These are phyloP conservation scores for Carettochelys insculpta DNA, from an alignment of 2,113 vertebrate genomes.

Conservation along the genomic window DNA sequence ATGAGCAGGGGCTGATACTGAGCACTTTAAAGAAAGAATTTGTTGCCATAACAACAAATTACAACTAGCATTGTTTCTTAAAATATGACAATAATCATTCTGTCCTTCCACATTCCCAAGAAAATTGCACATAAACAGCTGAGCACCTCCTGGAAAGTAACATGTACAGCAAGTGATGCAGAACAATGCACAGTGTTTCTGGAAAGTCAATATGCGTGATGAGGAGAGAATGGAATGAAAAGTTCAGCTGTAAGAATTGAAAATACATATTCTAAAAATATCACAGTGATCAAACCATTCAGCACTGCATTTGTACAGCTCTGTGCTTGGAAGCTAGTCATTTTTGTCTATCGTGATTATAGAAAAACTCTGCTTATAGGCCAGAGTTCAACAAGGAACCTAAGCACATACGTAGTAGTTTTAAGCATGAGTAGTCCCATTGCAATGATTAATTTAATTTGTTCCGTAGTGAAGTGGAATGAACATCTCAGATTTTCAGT, in stretches of 20 bases:
- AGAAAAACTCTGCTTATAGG: not conserved
- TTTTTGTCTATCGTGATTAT: not conserved
- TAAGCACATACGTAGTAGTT: accelerated
- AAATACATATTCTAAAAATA: not conserved
- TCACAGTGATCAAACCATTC: not conserved
- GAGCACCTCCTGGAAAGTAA: not conserved
- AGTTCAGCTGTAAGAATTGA: not conserved
- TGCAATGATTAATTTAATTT: not conserved
- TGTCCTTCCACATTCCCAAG: not conserved
- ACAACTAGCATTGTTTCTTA: not conserved
- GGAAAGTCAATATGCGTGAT: not conserved
- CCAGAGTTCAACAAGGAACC: not conserved
- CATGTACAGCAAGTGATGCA: not conserved
- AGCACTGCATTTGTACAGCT: accelerated
- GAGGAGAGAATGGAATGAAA: not conserved
- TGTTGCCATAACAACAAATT: not conserved
- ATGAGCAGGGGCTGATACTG: not conserved
- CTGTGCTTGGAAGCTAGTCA: not conserved
- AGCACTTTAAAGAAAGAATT: not conserved
- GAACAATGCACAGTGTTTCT: not conserved
- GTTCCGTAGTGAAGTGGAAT: not conserved
- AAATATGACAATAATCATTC: not conserved
- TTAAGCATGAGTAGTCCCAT: not conserved
- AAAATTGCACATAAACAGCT: not conserved
- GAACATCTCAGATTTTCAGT: not conserved